Evolutionary conservation across 2,888 invertebrate genomes (phyloP), one percentile per base, ranked within the genome.

Genomic region (Ormyrus labotus): DNA sequence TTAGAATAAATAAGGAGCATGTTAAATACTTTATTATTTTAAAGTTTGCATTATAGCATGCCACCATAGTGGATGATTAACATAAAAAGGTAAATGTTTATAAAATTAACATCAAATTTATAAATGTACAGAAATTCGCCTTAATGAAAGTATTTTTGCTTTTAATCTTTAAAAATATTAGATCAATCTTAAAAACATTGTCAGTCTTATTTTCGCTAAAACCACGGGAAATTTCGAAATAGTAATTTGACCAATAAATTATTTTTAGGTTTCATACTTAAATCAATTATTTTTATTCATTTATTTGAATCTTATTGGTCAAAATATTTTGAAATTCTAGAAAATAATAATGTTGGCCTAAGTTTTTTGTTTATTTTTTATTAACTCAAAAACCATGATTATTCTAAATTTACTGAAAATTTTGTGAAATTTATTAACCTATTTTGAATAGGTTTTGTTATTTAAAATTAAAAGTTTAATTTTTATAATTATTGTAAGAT

Each of bases 391-490:
- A 34, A 70, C 78, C 65, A 45, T 78, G 48, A 13, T 68, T 10
- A 65, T 76, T 69, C 64, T 45, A 73, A 82, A 75, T 68, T 74
- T 45, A 45, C 61, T n/a, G 11, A 65, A 60, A 50, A 47, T 53
- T 51, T 75, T 74, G 11, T 67, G 3, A 71, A 85, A 86, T 84
- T 88, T 88, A 78, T 74, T 5, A 51, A 77, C 78, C 81, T 78
- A 78, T 81, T 74, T 34, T 13, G 55, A 68, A 81, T 81, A 77
- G 80, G 76, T 72, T 55, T n/a, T 80, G 76, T 89, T 89, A 86
- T 85, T 86, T 84, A 82, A 85, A 85, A 87, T 89, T 84, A 83
- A 88, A 87, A 87, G 87, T 88, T 87, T 88, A 88, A 84, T 88
- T 81, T 72, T 81, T 78, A 72, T 55, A 65, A 34, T 73, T 74